Percentiles rank a stretch among this genome's conserved stretches.
Conservation (phyloP, 2,797 vertebrate genomes). For the Tinamus major region DNA sequence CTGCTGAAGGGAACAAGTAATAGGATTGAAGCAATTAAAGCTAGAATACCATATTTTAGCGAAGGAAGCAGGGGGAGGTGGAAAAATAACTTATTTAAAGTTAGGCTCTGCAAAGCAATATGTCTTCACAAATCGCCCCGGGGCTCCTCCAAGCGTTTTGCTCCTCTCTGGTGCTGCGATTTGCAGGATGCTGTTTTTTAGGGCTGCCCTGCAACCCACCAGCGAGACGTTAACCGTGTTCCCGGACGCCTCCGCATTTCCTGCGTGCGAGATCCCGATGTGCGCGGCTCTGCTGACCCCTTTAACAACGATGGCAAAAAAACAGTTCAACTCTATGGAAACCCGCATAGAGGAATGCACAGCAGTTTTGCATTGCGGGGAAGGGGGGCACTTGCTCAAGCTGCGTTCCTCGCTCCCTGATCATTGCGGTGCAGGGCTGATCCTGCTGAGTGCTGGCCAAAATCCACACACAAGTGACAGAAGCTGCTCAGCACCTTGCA, state of each 20-base stretch:
- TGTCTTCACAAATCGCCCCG: neutral
- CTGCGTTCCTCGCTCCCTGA: constrained; percentile 42
- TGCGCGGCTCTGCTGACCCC: constrained; percentile 74
- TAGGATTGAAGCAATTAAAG: constrained; percentile 76
- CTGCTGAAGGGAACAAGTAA: constrained; percentile 74
- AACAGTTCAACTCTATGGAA: constrained; percentile 77
- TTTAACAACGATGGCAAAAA: constrained; percentile 68
- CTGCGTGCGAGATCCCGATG: constrained; percentile 60
- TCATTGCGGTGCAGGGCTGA: constrained; percentile 41
- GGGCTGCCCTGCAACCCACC: constrained; percentile 27
- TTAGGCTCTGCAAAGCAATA: neutral
- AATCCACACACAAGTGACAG: neutral
- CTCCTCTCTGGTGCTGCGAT: constrained; percentile 29
- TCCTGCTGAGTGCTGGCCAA: constrained; percentile 54
- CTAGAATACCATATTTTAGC: constrained; percentile 65
- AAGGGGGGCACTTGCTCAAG: constrained; percentile 40
- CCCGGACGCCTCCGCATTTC: constrained; percentile 69
- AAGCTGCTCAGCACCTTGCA: constrained; percentile 49
- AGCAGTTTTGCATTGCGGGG: constrained; percentile 69
- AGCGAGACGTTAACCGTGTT: constrained; percentile 65
- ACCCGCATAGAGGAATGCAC: constrained; percentile 78
- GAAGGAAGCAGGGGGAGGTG: neutral
- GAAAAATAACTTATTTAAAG: constrained; percentile 59
- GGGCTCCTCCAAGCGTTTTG: neutral
- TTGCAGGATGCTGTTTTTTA: constrained; percentile 19